Evolutionary conservation across 2,888 invertebrate species (phyloP).

Genomic region (Apoda limacodes): DNA sequence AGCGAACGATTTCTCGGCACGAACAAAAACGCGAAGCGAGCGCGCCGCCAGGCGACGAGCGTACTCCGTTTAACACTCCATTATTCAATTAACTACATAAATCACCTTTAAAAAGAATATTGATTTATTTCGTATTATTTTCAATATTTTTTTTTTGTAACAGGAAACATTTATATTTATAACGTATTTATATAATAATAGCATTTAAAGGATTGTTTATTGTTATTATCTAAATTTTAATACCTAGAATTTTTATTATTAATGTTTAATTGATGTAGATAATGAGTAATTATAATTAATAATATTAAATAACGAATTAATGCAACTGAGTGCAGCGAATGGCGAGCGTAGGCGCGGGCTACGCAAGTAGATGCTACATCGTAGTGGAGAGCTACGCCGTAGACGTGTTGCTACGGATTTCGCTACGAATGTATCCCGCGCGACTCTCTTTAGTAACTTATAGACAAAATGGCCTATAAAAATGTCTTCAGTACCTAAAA

Average conservation of each 20-base stretch:
- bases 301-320: constrained; percentile 59
- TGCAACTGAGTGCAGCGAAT: constrained; percentile 59
- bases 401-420: constrained; percentile 8
- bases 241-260: constrained; percentile 68
- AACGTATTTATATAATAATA: constrained; percentile 72
- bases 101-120: constrained; percentile 69
- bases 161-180: constrained; percentile 72
- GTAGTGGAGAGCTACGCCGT: constrained; percentile 5
- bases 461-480: constrained; percentile 52
- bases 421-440: constrained; percentile 25
- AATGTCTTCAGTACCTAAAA: constrained; percentile 56
- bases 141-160: constrained; percentile 68
- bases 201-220: constrained; percentile 72
- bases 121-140: constrained; percentile 69
- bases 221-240: constrained; percentile 71
- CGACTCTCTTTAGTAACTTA: constrained; percentile 31
- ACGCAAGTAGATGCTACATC: constrained; percentile 19
- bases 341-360: constrained; percentile 29
- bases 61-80: constrained; percentile 60
- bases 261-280: constrained; percentile 70
- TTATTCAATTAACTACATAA: constrained; percentile 70
- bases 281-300: constrained; percentile 55
- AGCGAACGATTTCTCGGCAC: constrained; percentile 56
- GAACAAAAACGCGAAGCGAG: constrained; percentile 57
- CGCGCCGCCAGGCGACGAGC: constrained; percentile 48